phyloP scores from a whole-genome alignment of 2,797 vertebrate genomes.

The Pseudopleuronectes americanus region DNA sequence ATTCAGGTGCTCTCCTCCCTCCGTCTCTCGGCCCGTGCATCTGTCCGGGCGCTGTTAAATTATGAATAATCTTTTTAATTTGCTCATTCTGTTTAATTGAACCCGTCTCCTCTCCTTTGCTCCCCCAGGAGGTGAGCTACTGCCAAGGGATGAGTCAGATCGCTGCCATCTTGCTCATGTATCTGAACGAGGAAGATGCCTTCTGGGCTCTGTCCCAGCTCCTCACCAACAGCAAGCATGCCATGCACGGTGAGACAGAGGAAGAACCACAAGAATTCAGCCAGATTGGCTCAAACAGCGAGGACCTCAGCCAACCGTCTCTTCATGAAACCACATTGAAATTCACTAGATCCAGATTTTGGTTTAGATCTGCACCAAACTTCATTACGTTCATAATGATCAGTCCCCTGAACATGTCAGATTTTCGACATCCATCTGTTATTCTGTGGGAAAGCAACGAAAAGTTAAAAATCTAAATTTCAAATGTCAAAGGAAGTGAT shows the following conservation, averaged over 20 bases:
- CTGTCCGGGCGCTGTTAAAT: constrained; percentile 43
- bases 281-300: too few relatives aligned
- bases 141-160: constrained; percentile 93
- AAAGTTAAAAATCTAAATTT: too few relatives aligned
- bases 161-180: constrained; percentile 89
- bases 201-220: constrained; percentile 92
- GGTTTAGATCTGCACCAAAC: too few relatives aligned
- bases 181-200: constrained; percentile 90
- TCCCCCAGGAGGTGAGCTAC: constrained; percentile 90
- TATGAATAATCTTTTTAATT: constrained; percentile 57
- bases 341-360: too few relatives aligned
- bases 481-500: too few relatives aligned
- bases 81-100: constrained; percentile 41
- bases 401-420: too few relatives aligned
- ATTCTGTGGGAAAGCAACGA: too few relatives aligned
- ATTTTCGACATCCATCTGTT: too few relatives aligned
- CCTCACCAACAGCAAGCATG: constrained; percentile 86
- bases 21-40: background rate
- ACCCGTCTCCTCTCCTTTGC: constrained; percentile 20
- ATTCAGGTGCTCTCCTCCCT: constrained; percentile 46
- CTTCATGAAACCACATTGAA: too few relatives aligned
- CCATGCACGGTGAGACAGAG: constrained; percentile 85
- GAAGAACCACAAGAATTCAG: background rate
- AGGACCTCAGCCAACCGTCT: background rate
- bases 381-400: too few relatives aligned